phyloP scores from a whole-genome alignment of 2,797 vertebrate genomes.

The Morus bassanus region DNA sequence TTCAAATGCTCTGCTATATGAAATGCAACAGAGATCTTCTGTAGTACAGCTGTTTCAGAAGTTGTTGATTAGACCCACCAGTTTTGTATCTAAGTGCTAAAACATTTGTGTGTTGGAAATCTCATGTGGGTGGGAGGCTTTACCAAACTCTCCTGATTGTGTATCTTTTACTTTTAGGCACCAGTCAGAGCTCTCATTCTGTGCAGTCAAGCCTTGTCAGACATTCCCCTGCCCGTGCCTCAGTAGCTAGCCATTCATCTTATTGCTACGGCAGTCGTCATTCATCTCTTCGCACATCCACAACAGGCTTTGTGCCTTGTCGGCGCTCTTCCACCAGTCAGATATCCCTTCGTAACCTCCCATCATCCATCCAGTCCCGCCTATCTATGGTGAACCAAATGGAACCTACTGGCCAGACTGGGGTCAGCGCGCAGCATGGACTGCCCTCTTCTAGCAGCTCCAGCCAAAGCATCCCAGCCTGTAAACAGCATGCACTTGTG shows the following conservation, averaged over 20 bases:
- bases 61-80: background rate
- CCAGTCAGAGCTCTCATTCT: conserved; percentile 94
- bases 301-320: conserved; percentile 91
- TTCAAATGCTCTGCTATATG: background rate
- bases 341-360: conserved; percentile 92
- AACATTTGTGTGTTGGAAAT: background rate
- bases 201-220: conserved; percentile 91
- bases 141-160: background rate
- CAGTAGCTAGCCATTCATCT: conserved; percentile 92
- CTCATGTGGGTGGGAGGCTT: background rate
- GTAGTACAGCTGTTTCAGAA: background rate
- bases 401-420: conserved; percentile 80
- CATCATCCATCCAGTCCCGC: conserved; percentile 93
- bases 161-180: conserved; percentile 77
- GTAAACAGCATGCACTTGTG: conserved; percentile 91
- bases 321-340: conserved; percentile 96
- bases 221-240: conserved; percentile 93
- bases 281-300: conserved; percentile 92
- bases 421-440: conserved; percentile 71
- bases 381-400: conserved; percentile 82
- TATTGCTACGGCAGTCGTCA: conserved; percentile 95
- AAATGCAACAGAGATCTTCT: background rate
- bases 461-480: conserved; percentile 96
- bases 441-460: conserved; percentile 91
- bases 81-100: background rate